Evolutionary conservation across 2,888 invertebrate genomes (phyloP).

Genomic region (Cheilosia vernalis): DNA sequence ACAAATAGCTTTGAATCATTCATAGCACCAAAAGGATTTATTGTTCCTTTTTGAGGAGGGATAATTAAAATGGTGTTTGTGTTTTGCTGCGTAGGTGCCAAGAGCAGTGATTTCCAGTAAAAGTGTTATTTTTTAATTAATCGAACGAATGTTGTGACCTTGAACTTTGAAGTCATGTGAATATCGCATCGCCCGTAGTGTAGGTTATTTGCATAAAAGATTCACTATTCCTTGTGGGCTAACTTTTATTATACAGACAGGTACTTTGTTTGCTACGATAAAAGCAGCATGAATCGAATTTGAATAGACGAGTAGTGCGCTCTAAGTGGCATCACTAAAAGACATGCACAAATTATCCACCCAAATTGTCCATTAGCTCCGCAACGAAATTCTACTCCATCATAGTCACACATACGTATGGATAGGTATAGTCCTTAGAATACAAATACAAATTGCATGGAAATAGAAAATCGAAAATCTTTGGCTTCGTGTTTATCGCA

Average conservation of each 20-base stretch:
- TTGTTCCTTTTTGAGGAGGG: background rate
- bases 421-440: background rate
- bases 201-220: background rate
- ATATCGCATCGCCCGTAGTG: background rate
- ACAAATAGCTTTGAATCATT: background rate
- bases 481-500: conserved; percentile 48
- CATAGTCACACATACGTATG: background rate
- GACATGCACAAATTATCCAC: too few relatives aligned
- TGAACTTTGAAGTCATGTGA: background rate
- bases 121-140: background rate
- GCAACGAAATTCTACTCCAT: conserved; percentile 4
- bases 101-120: background rate
- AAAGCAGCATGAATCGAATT: too few relatives aligned
- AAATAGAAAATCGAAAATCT: conserved; percentile 27
- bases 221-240: too few relatives aligned
- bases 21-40: background rate
- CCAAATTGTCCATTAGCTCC: background rate
- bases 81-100: background rate
- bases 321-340: too few relatives aligned
- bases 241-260: too few relatives aligned
- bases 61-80: background rate
- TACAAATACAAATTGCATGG: conserved; percentile 5
- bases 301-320: too few relatives aligned
- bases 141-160: background rate
- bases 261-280: too few relatives aligned